A percentile compares a stretch with the other conserved stretches of the same genome.
Evolutionary conservation across 2,113 vertebrate species (phyloP).

Genomic region (Leiothrix lutea): DNA sequence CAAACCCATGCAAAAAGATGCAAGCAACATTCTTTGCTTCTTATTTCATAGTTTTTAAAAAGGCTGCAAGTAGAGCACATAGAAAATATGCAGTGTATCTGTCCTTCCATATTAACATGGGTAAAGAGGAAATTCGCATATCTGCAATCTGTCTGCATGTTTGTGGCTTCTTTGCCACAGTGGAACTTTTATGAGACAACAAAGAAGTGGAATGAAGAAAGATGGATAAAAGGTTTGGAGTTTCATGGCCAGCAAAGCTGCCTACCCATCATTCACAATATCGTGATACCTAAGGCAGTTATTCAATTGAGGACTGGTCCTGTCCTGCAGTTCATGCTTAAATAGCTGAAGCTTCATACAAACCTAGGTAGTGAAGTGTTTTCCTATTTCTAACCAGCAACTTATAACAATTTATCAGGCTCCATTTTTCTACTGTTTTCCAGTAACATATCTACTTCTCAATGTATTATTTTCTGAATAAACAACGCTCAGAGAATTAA

Average conservation of each 20-base stretch:
- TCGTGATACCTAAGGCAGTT: background rate
- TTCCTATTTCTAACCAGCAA: background rate
- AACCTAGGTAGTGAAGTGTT: background rate
- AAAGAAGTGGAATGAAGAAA: background rate
- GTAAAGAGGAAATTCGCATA: background rate
- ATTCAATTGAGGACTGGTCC: background rate
- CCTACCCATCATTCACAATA: background rate
- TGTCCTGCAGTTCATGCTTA: background rate
- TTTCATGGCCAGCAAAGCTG: background rate
- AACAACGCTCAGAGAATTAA: background rate
- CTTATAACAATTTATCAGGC: background rate
- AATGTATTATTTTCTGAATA: background rate
- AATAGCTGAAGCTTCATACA: background rate
- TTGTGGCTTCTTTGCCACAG: background rate
- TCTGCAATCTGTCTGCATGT: background rate
- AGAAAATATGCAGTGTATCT: background rate
- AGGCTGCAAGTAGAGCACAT: background rate
- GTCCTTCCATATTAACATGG: background rate
- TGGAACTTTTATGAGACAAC: background rate
- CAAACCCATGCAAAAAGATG: background rate
- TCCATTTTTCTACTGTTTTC: background rate
- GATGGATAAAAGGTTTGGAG: background rate
- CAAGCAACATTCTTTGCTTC: background rate
- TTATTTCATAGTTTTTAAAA: background rate
- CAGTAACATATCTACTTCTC: background rate